Evolutionary conservation across 2,113 vertebrate genomes (phyloP).

Genomic region (Eclectus roratus): DNA sequence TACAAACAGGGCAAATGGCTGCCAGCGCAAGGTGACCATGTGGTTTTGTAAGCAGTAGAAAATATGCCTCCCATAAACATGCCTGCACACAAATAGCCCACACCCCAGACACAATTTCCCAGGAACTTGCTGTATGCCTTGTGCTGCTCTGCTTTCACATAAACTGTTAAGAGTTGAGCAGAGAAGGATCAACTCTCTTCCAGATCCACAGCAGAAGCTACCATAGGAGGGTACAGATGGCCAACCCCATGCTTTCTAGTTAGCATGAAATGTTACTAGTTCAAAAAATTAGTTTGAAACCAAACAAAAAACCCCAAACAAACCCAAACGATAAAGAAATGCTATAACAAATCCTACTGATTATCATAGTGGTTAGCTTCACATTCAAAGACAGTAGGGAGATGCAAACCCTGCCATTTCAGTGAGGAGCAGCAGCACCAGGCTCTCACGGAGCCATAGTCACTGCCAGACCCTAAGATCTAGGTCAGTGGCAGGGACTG

Average conservation of each 20-base stretch:
- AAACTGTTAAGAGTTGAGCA: background rate
- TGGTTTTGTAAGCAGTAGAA: background rate
- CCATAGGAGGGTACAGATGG: background rate
- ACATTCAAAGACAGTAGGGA: background rate
- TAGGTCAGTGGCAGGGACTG: background rate
- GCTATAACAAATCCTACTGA: background rate
- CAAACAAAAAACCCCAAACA: background rate
- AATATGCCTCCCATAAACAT: background rate
- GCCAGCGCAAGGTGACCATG: background rate
- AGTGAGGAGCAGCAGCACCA: background rate
- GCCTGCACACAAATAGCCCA: background rate
- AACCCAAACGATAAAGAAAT: background rate
- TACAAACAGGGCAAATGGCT: background rate
- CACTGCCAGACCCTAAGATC: background rate
- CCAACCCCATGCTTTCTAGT: background rate
- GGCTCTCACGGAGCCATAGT: background rate
- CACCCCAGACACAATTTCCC: background rate
- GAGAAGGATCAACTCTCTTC: background rate
- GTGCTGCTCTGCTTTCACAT: background rate
- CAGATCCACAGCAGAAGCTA: background rate
- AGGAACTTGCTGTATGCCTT: background rate
- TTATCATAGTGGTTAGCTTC: background rate
- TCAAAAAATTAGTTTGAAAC: background rate
- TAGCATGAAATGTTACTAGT: background rate
- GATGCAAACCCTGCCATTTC: background rate